Conservation (phyloP, 2,888 invertebrate genomes). For the Trachelus tabidus region DNA sequence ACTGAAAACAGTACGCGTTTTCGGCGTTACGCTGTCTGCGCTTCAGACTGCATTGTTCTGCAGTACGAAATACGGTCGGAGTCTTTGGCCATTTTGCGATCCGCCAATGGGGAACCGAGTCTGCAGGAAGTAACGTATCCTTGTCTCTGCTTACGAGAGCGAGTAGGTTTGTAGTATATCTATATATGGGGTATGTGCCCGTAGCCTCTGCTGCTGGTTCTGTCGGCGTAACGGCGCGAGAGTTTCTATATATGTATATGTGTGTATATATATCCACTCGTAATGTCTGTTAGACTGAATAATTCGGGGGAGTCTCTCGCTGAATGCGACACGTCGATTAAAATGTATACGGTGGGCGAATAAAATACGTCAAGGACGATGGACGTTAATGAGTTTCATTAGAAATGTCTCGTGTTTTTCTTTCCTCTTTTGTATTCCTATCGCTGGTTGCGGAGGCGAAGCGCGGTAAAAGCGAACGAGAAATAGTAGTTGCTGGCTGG, state of each 20-base stretch:
- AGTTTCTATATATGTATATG: background rate
- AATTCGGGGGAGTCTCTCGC: background rate
- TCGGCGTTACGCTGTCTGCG: constrained; percentile 48
- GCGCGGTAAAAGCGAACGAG: background rate
- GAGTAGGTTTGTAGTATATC: background rate
- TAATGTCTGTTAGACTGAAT: background rate
- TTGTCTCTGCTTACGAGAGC: background rate
- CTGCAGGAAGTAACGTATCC: background rate
- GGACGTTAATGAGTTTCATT: background rate
- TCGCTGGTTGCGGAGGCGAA: background rate
- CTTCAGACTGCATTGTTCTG: constrained; percentile 42
- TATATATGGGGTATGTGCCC: background rate
- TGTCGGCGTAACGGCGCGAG: background rate
- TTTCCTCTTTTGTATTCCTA: background rate
- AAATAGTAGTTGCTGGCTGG: background rate
- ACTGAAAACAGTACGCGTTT: constrained; percentile 24
- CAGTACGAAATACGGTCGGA: constrained; percentile 29
- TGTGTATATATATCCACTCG: background rate
- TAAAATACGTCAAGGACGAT: background rate
- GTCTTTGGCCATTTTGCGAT: background rate
- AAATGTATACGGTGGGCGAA: background rate
- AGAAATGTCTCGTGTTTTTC: background rate
- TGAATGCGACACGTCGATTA: background rate
- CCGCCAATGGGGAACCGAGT: background rate
- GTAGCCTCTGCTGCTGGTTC: background rate